Percentiles rank a stretch among this genome's conserved stretches.
phyloP scores from a whole-genome alignment of 2,888 invertebrate genomes.

The Philhelius pedissequus region DNA sequence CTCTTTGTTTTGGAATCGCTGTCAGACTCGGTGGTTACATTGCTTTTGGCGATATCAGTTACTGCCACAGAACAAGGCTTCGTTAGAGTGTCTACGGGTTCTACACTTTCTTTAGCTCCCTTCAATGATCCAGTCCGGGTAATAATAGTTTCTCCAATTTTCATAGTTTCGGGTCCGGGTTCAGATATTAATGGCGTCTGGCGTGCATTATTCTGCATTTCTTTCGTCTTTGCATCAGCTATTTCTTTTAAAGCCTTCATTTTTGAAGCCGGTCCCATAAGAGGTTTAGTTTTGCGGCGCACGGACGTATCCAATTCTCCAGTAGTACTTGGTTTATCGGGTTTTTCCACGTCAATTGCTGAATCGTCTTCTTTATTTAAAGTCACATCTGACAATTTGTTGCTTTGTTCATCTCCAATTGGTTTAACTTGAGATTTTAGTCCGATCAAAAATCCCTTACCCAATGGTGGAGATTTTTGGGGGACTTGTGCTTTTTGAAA shows the following conservation, averaged over 20 bases:
- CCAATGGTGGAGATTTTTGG: not conserved
- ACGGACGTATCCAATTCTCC: not conserved
- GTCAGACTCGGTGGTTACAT: not conserved
- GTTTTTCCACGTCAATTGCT: not conserved
- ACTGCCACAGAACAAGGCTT: constrained; percentile 27
- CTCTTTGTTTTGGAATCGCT: not conserved
- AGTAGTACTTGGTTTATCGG: not conserved
- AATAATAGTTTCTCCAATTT: constrained; percentile 18
- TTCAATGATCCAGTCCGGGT: not conserved
- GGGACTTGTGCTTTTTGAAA: not conserved
- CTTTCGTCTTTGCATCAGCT: not conserved
- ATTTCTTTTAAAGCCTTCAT: constrained; percentile 20
- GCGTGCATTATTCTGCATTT: not conserved
- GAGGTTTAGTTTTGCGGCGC: not conserved
- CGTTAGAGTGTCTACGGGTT: not conserved
- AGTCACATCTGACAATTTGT: not conserved
- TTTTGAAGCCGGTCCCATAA: constrained; percentile 39
- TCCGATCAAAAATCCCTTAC: no score
- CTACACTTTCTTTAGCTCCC: not conserved
- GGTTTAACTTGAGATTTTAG: not conserved
- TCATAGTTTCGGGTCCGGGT: not conserved
- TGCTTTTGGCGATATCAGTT: constrained; percentile 3
- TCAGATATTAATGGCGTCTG: not conserved
- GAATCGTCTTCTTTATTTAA: not conserved
- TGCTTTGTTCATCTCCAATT: not conserved